Evolutionary conservation across 2,888 invertebrate genomes (phyloP).

Genomic region (Ischnus inquisitorius): DNA sequence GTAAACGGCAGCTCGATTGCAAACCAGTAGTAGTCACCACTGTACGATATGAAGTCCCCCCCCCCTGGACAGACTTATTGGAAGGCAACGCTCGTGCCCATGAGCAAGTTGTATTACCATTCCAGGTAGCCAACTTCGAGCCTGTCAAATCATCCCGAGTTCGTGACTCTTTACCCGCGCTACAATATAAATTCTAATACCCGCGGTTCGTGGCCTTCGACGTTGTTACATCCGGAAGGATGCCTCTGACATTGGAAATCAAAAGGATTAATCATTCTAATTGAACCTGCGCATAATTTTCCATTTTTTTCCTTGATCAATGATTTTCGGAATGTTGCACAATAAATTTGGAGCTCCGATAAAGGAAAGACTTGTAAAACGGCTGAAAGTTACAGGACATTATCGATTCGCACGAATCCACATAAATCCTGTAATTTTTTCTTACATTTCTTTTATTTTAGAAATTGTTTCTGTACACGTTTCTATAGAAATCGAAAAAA

Average conservation of each 20-base stretch:
- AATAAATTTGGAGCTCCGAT: no score
- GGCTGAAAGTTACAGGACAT: no score
- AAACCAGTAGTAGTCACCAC: conserved; percentile 5
- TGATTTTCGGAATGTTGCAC: no score
- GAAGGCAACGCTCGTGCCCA: conserved; percentile 60
- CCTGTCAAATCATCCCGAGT: conserved; percentile 58
- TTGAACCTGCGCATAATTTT: background rate
- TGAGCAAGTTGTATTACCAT: conserved; percentile 56
- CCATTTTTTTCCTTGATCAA: no score
- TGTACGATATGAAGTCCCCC: conserved; percentile 5
- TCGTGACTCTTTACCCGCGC: conserved; percentile 47
- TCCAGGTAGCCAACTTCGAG: conserved; percentile 49
- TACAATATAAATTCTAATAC: background rate
- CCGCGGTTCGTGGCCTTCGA: background rate
- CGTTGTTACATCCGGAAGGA: background rate
- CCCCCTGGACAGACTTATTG: conserved; percentile 48
- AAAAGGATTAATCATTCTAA: background rate
- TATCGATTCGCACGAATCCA: no score
- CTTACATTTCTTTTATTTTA: no score
- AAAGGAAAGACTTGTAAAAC: no score
- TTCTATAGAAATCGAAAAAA: no score
- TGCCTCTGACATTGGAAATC: background rate
- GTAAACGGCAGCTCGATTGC: conserved; percentile 34
- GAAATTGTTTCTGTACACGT: no score
- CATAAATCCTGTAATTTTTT: no score